Percentiles rank a stretch among this genome's conserved stretches.
Conservation (phyloP, 1,140 invertebrate genomes). For the Cydia fagiglandana region DNA sequence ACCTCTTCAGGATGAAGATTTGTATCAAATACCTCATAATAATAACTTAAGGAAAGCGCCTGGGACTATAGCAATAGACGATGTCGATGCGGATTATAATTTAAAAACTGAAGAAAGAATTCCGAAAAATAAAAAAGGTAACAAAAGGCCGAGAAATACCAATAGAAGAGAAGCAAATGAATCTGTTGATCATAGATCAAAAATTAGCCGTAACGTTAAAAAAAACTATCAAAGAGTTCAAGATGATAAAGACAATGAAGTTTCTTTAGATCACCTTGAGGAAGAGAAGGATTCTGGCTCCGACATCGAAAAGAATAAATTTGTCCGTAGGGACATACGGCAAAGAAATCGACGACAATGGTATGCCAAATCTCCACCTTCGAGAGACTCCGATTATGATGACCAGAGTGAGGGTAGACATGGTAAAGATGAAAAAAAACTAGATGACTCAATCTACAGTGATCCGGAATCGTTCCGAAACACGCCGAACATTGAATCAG, state of each 20-base stretch:
- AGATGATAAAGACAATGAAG: constrained; percentile 10
- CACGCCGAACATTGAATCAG: background rate
- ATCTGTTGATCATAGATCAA: background rate
- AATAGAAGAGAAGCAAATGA: background rate
- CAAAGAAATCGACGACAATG: background rate
- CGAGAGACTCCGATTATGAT: background rate
- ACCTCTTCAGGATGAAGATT: background rate
- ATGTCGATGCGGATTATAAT: constrained; percentile 4
- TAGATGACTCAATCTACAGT: background rate
- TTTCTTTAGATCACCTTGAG: background rate
- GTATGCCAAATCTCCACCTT: background rate
- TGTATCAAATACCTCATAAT: background rate
- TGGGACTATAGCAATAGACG: background rate
- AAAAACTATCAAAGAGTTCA: background rate
- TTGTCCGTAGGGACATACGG: constrained; percentile 16
- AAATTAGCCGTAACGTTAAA: background rate
- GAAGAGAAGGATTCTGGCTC: background rate
- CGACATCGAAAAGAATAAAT: constrained; percentile 2
- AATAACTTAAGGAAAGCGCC: background rate
- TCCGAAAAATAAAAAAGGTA: background rate
- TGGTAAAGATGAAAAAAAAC: background rate
- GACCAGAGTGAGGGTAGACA: background rate
- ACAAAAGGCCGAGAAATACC: constrained; percentile 1
- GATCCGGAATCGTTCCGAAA: background rate
- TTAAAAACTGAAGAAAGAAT: background rate